phyloP scores from a whole-genome alignment of 2,888 invertebrate genomes.

The Athripsodes cinereus region DNA sequence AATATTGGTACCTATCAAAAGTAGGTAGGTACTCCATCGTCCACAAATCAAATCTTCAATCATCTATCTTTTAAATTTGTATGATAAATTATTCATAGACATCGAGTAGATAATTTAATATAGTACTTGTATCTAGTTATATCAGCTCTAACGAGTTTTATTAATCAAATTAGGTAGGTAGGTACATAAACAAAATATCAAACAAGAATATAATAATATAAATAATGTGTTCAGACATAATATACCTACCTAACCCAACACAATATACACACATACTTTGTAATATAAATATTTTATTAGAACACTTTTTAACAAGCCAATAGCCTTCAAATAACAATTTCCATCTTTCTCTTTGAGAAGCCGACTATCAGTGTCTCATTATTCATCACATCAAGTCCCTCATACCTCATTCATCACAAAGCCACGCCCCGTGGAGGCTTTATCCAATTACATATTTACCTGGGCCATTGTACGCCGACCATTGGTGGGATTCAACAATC shows the following conservation, averaged over 20 bases:
- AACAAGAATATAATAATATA: no score
- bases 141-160: no score
- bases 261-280: neutral
- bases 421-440: neutral
- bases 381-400: slow-evolving; percentile 6
- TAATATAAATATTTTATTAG: slow-evolving; percentile 1
- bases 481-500: slow-evolving; percentile 31
- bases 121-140: no score
- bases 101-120: no score
- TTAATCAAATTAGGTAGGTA: no score
- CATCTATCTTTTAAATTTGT: no score
- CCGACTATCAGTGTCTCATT: slow-evolving; percentile 7
- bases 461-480: slow-evolving; percentile 10
- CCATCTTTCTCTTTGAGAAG: neutral
- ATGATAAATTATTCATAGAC: no score
- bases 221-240: no score
- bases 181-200: no score
- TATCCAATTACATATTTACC: neutral
- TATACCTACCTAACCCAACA: neutral
- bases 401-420: slow-evolving; percentile 1
- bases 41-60: no score
- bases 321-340: slow-evolving; percentile 2
- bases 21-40: no score
- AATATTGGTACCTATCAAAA: no score
- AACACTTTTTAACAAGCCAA: neutral